A percentile compares a stretch with the other conserved stretches of the same genome.
phyloP scores from a whole-genome alignment of 2,797 vertebrate species.

The Hozukius guyotensis region DNA sequence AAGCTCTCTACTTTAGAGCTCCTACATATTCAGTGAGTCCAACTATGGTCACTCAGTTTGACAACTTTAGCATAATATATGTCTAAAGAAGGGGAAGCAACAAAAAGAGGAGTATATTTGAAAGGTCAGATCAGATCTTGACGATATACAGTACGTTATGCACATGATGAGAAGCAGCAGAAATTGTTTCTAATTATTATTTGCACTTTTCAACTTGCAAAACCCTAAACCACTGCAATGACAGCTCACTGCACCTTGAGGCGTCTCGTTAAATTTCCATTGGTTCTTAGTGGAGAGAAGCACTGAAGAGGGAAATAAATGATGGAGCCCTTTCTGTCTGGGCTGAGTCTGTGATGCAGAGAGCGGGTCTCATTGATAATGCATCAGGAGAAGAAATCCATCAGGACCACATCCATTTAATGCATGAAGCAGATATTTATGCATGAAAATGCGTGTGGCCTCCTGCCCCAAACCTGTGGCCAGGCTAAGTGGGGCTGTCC shows the following conservation, averaged over 20 bases:
- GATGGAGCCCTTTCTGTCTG: slow-evolving; percentile 52
- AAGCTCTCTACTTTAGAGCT: slow-evolving; percentile 35
- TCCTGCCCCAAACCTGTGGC: slow-evolving; percentile 35
- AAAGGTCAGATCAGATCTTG: background rate
- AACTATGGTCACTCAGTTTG: slow-evolving; percentile 22
- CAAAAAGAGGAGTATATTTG: background rate
- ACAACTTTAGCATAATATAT: slow-evolving; percentile 15
- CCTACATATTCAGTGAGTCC: slow-evolving; percentile 45
- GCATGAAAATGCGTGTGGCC: slow-evolving; percentile 50
- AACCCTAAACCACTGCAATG: background rate
- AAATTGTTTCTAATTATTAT: background rate
- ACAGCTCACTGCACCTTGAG: slow-evolving; percentile 42
- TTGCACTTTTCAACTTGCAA: background rate
- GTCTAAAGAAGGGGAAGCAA: slow-evolving; percentile 5
- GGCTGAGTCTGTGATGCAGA: slow-evolving; percentile 57
- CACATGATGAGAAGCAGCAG: background rate
- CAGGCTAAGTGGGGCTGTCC: slow-evolving; percentile 48
- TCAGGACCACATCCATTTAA: slow-evolving; percentile 73
- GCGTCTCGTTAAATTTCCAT: slow-evolving; percentile 54
- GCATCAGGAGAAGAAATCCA: slow-evolving; percentile 78
- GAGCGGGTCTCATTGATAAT: slow-evolving; percentile 81
- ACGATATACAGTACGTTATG: background rate
- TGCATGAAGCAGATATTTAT: slow-evolving; percentile 69
- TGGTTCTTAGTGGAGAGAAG: slow-evolving; percentile 36
- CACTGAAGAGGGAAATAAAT: slow-evolving; percentile 58